These are phyloP conservation scores for Hippoglossus stenolepis DNA, from an alignment of 2,113 vertebrate genomes.

Conservation along the genomic window DNA sequence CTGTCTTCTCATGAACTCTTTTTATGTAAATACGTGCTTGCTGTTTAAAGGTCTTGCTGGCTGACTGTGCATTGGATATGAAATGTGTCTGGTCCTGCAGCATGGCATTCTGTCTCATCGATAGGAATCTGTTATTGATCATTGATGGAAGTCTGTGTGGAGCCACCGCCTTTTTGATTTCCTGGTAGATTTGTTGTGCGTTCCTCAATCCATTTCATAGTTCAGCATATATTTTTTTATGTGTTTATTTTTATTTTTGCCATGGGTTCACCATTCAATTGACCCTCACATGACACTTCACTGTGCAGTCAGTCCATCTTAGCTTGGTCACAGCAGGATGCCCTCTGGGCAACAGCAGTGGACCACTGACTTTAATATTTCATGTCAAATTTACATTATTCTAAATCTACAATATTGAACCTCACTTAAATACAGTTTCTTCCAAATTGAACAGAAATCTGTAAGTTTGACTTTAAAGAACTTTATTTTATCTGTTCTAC, in stretches of 20 bases:
- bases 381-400: neutral
- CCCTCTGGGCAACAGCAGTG: neutral
- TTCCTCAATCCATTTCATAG: neutral
- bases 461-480: too few species aligned
- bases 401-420: too few species aligned
- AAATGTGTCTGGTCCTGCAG: constrained; percentile 20
- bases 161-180: neutral
- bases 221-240: neutral
- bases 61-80: constrained; percentile 26
- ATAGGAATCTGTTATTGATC: neutral
- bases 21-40: constrained; percentile 17
- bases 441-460: neutral
- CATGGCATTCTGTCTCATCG: constrained; percentile 25
- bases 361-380: neutral
- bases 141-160: neutral
- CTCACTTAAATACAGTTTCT: too few species aligned
- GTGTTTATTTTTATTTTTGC: neutral
- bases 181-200: neutral
- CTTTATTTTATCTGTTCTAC: too few species aligned
- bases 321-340: neutral
- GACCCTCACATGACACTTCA: neutral
- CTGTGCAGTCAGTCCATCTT: neutral
- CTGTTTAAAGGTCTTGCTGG: constrained; percentile 11
- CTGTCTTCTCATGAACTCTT: constrained; percentile 14
- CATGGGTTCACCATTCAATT: constrained; percentile 1